Percentiles rank a stretch among this genome's conserved stretches.
phyloP scores from a whole-genome alignment of 2,113 vertebrate species.

The Opisthocomus hoazin region DNA sequence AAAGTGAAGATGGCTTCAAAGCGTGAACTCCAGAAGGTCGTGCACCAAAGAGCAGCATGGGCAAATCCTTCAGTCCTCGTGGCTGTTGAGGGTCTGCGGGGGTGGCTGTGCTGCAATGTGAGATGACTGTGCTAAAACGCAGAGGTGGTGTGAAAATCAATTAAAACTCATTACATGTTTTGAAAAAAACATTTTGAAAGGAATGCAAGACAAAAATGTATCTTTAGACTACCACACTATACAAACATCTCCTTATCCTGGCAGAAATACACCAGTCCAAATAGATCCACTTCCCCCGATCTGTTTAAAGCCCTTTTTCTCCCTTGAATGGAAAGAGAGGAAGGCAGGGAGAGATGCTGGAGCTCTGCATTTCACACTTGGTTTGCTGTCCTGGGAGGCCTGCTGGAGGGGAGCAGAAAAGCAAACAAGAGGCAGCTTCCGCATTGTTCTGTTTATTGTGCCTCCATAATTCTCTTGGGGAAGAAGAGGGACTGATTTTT shows the following conservation, averaged over 20 bases:
- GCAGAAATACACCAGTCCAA: background rate
- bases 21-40: background rate
- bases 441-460: background rate
- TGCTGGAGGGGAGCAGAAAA: background rate
- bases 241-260: background rate
- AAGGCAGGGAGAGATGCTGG: background rate
- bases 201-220: background rate
- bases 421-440: background rate
- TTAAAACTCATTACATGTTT: background rate
- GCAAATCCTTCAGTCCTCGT: background rate
- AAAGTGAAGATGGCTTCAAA: background rate
- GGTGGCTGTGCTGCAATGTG: background rate
- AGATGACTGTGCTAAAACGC: background rate
- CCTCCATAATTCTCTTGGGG: background rate
- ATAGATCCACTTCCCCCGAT: background rate
- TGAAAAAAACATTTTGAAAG: background rate
- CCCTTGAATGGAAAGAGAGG: accelerated
- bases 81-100: background rate
- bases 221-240: background rate
- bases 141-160: background rate
- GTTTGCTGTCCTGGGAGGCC: background rate
- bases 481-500: background rate
- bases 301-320: background rate
- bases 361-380: background rate
- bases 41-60: background rate